These are phyloP conservation scores for Trichechus manatus DNA, from an alignment of 2,113 vertebrate species.

Conservation along the genomic window DNA sequence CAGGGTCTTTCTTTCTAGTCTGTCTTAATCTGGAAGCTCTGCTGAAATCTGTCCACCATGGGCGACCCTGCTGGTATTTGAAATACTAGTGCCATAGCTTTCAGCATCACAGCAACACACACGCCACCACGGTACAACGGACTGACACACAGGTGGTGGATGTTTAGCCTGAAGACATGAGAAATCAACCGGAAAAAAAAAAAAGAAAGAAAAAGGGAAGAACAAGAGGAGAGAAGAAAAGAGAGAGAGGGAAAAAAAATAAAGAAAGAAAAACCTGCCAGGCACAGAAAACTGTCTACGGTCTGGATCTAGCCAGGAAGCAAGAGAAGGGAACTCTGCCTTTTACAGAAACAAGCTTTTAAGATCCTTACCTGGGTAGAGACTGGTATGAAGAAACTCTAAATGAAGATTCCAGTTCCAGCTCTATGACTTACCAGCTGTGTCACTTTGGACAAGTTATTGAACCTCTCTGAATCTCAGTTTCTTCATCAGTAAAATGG, in stretches of 20 bases:
- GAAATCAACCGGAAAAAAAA: neutral
- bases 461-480: too few relatives aligned
- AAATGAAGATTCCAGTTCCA: neutral
- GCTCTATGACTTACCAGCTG: neutral
- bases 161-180: neutral
- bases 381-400: neutral
- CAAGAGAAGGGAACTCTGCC: rapidly evolving
- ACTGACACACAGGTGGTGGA: too few relatives aligned
- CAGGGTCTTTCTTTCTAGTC: neutral
- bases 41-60: neutral
- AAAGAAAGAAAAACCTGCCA: neutral
- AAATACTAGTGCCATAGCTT: neutral
- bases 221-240: neutral
- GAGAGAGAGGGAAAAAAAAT: neutral
- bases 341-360: rapidly evolving
- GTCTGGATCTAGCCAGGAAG: neutral
- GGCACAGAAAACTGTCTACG: neutral
- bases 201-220: neutral
- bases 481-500: too few relatives aligned
- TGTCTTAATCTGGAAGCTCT: neutral
- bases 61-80: neutral
- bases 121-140: neutral
- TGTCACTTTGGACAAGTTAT: neutral
- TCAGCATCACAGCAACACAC: neutral
- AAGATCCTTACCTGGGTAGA: rapidly evolving